phyloP scores from a whole-genome alignment of 2,113 vertebrate genomes.

The Anhinga anhinga region DNA sequence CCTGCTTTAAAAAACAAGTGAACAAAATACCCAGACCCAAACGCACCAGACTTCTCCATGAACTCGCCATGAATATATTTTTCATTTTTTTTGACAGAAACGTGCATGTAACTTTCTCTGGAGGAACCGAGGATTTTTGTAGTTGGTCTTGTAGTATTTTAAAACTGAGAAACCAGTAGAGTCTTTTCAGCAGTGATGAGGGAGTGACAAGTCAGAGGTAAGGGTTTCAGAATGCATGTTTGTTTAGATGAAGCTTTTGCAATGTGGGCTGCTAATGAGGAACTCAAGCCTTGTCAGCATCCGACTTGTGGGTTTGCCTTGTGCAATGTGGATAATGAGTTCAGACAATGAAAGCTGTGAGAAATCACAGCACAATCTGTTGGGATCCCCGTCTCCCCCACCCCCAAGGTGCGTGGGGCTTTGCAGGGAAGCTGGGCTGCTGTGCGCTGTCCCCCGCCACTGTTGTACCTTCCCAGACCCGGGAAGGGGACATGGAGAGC shows the following conservation, averaged over 20 bases:
- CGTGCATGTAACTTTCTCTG: conserved; percentile 27
- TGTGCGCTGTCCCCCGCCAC: neutral
- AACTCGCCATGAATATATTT: conserved; percentile 25
- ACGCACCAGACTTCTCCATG: conserved; percentile 28
- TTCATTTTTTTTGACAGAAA: conserved; percentile 52
- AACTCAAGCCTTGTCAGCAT: conserved; percentile 57
- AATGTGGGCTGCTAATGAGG: conserved; percentile 41
- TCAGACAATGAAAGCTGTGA: conserved; percentile 46
- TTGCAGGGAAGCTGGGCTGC: neutral
- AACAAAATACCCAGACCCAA: neutral
- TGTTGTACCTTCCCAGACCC: rapidly evolving
- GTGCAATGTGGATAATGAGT: conserved; percentile 42
- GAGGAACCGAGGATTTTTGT: conserved; percentile 33
- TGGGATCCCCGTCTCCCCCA: neutral
- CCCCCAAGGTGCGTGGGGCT: neutral
- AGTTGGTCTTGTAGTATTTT: conserved; percentile 29
- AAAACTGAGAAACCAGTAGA: conserved; percentile 28
- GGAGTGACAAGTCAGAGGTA: conserved; percentile 64
- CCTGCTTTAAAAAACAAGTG: conserved; percentile 7
- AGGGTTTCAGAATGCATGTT: conserved; percentile 50
- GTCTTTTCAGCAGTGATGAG: conserved; percentile 38
- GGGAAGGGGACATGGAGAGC: neutral
- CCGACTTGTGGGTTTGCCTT: conserved; percentile 46
- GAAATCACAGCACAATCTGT: neutral
- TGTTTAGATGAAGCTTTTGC: conserved; percentile 48